These are phyloP conservation scores for Phocoena phocoena DNA, from an alignment of 2,113 vertebrate genomes.

Conservation along the genomic window DNA sequence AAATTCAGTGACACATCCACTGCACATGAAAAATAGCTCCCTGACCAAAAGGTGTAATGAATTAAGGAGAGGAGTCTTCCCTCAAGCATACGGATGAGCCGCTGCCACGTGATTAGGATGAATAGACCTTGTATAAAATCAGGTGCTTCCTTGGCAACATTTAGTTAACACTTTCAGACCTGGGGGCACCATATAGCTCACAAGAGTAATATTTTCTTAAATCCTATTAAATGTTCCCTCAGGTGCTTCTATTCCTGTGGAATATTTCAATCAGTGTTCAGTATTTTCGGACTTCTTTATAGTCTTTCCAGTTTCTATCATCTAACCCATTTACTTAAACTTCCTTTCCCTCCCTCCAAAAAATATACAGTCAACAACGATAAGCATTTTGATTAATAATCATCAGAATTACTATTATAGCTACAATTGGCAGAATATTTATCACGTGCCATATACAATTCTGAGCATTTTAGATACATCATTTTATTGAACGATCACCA, in stretches of 20 bases:
- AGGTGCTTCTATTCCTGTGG: not conserved
- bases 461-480: not conserved
- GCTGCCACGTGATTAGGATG: not conserved
- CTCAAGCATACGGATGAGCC: not conserved
- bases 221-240: not conserved
- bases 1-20: not conserved
- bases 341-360: not conserved
- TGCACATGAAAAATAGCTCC: not conserved
- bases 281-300: not conserved
- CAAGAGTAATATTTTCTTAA: conserved; percentile 18
- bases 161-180: conserved; percentile 29
- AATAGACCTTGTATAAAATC: not conserved
- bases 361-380: not conserved
- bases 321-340: not conserved
- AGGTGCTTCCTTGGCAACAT: not conserved
- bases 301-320: not conserved
- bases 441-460: not conserved
- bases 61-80: not conserved
- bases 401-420: not conserved
- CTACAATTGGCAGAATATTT: not conserved
- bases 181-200: not conserved
- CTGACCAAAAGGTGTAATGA: not conserved
- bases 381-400: not conserved
- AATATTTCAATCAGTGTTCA: not conserved
- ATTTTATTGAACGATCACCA: not conserved